These are phyloP conservation scores for Schizopygopsis malacanthus DNA, from an alignment of 2,797 vertebrate genomes.

Conservation along the genomic window DNA sequence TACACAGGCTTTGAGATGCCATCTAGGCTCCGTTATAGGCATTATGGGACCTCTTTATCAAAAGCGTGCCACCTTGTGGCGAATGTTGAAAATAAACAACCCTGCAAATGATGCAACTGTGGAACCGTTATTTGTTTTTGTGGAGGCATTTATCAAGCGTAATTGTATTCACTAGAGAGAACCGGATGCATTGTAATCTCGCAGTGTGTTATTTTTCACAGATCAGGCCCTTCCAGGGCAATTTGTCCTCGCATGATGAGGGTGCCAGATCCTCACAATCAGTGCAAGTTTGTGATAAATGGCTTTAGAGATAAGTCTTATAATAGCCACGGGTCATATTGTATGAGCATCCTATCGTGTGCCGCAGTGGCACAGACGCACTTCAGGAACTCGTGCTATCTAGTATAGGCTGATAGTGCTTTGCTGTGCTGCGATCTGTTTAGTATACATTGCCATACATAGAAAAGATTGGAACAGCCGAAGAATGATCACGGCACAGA, in stretches of 20 bases:
- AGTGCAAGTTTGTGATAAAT: constrained; percentile 63
- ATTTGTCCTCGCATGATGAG: constrained; percentile 65
- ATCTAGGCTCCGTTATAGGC: constrained; percentile 15
- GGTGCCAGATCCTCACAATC: constrained; percentile 61
- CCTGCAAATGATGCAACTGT: constrained; percentile 46
- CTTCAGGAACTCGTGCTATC: constrained; percentile 50
- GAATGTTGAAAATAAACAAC: constrained; percentile 36
- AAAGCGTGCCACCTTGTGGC: constrained; percentile 58
- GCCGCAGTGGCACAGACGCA: constrained; percentile 45
- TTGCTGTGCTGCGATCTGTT: constrained; percentile 39
- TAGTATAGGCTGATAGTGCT: constrained; percentile 57
- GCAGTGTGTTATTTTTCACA: constrained; percentile 58
- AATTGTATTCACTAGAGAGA: constrained; percentile 63
- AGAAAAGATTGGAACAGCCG: constrained; percentile 16
- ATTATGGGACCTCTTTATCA: constrained; percentile 27
- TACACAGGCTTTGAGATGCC: constrained; percentile 22
- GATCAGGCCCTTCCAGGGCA: constrained; percentile 58
- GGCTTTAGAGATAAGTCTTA: constrained; percentile 61
- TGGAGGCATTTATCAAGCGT: constrained; percentile 63
- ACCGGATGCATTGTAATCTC: constrained; percentile 60
- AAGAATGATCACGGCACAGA: constrained; percentile 56
- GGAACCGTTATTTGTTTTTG: constrained; percentile 58
- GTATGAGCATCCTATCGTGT: constrained; percentile 55
- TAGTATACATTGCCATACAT: constrained; percentile 54
- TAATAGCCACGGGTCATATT: constrained; percentile 60